phyloP scores from a whole-genome alignment of 2,888 invertebrate species.

The Chaetoderma sp. region DNA sequence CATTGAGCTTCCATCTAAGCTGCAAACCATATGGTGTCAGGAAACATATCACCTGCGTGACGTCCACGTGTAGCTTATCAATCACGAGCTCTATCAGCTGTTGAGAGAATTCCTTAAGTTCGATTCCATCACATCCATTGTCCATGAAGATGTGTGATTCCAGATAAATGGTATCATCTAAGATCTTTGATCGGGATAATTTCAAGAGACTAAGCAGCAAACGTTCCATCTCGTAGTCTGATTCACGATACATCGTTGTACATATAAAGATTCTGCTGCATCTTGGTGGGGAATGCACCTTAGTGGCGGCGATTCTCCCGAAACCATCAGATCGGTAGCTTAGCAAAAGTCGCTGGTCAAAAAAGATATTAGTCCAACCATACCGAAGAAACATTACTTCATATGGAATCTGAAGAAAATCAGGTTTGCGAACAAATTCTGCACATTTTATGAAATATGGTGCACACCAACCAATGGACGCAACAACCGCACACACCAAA shows the following conservation, averaged over 20 bases:
- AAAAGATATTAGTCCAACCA: conserved; percentile 37
- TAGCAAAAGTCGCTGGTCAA: conserved; percentile 37
- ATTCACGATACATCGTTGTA: conserved; percentile 43
- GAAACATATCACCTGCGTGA: conserved; percentile 23
- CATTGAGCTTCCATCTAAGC: conserved; percentile 34
- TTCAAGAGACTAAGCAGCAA: conserved; percentile 32
- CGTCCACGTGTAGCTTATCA: conserved; percentile 24
- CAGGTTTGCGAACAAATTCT: conserved; percentile 14
- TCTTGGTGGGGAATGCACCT: neutral
- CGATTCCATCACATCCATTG: conserved; percentile 31
- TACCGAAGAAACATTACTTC: conserved; percentile 38
- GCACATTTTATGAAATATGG: conserved; percentile 29
- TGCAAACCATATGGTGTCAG: conserved; percentile 42
- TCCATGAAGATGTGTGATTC: conserved; percentile 43
- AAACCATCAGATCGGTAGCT: conserved; percentile 38
- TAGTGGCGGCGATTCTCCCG: neutral
- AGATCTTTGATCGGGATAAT: neutral
- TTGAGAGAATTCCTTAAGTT: conserved; percentile 37
- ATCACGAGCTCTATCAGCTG: conserved; percentile 37
- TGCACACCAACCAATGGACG: conserved; percentile 36
- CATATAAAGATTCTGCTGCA: conserved; percentile 38
- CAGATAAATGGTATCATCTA: conserved; percentile 18
- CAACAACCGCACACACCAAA: conserved; percentile 24
- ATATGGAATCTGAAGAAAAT: conserved; percentile 30
- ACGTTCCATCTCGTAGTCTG: conserved; percentile 44